Conservation (phyloP, 2,888 invertebrate genomes). For the Acleris cristana region DNA sequence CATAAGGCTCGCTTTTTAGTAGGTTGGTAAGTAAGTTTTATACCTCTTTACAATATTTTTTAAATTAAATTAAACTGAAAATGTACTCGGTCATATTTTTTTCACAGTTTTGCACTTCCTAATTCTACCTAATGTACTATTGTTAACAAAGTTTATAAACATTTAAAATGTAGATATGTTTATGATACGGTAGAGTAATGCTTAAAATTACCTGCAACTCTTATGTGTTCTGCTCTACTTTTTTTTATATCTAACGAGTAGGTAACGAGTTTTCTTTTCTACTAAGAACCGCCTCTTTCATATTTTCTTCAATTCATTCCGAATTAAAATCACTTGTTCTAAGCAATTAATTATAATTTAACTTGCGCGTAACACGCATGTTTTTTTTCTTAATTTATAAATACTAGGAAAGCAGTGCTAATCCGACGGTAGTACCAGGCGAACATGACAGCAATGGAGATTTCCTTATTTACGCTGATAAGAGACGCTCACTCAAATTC, state of each 20-base stretch:
- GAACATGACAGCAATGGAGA: conserved; percentile 6
- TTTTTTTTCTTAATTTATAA: conserved; percentile 12
- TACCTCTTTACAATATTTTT: too few species aligned
- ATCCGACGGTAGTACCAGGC: conserved; percentile 25
- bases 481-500: neutral
- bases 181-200: neutral
- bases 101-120: too few species aligned
- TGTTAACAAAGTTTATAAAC: too few species aligned
- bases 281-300: neutral
- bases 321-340: neutral
- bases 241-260: neutral
- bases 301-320: conserved; percentile 10
- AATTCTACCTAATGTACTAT: too few species aligned
- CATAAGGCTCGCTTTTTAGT: too few species aligned
- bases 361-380: conserved; percentile 11
- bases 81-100: too few species aligned
- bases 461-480: conserved; percentile 21
- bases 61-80: too few species aligned
- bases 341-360: neutral
- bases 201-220: neutral
- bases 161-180: neutral
- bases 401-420: conserved; percentile 12
- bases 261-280: neutral
- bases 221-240: neutral
- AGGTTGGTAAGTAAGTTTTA: too few species aligned